phyloP scores from a whole-genome alignment of 2,113 vertebrate genomes.

The sheep (Ovis aries) region ARS-UI_Ramb_v3.0 NC_056069.1:39362001-39362500 shows the following conservation, averaged over 20 bases:
- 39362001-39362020: neutral
- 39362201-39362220: constrained; percentile 21
- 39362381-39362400: constrained; percentile 31
- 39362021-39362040: neutral
- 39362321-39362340: constrained; percentile 58
- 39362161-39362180: constrained; percentile 48
- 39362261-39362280: constrained; percentile 61
- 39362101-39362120: constrained; percentile 82
- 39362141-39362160: constrained; percentile 23
- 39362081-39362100: constrained; percentile 9
- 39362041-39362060: neutral
- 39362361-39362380: constrained; percentile 59
- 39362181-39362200: constrained; percentile 23
- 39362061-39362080: constrained; percentile 33
- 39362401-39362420: constrained; percentile 63
- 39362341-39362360: constrained; percentile 42
- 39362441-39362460: constrained; percentile 80
- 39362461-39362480: constrained; percentile 43
- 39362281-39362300: constrained; percentile 55
- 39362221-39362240: constrained; percentile 49
- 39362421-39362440: constrained; percentile 92
- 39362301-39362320: constrained; percentile 24
- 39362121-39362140: constrained; percentile 41
- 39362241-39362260: constrained; percentile 62
- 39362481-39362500: constrained; percentile 83